Base-by-base conservation (phyloP, 1,140 invertebrate genomes). In the Cydia fagiglandana region DNA sequence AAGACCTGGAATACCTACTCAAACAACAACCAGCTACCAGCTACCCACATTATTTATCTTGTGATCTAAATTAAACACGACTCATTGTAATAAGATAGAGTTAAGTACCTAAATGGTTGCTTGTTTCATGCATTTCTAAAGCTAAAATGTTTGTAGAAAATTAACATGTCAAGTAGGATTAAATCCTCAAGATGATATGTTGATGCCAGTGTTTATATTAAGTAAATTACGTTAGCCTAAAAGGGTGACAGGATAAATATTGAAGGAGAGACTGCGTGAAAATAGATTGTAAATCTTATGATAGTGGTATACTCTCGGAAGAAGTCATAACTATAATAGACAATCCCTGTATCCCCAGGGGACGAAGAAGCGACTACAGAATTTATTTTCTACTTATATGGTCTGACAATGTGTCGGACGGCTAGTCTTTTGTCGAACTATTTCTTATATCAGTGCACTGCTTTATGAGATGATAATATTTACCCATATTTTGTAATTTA, bases 91-190 rank as follows among this genome's bases (percentile, higher is more conserved):
- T 61, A 24, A 24, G 20, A 24, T 24, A 61, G 6, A 61, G 5
- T 20, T 61, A 24, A n/a, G n/a, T n/a, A n/a, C n/a, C n/a, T n/a
- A n/a, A 61, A 61, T 24, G 56, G 17, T 10, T 61, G 56, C 9
- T 24, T 61, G 20, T 61, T 17, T 61, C 20, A 61, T 7, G 24
- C 0, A 20, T 61, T 20, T 61, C n/a, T 12, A 20, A n/a, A 20
- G 9, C 17, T 53, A 53, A 38, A 17, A 9, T 2, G 34, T 70
- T 70, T 38, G n/a, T 13, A 38, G 5, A 70, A 41, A 17, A 41
- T 70, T 38, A 70, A 70, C 66, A 41, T 20, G n/a, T 41, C 66
- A 70, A 70, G 66, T 20, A 13, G 66, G 10, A 38, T 70, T 70
- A 70, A 41, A 38, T 70, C 15, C 7, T 70, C 66, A n/a, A 34